Base-by-base conservation (phyloP, 2,113 vertebrate species). In the Grallaria varia region DNA sequence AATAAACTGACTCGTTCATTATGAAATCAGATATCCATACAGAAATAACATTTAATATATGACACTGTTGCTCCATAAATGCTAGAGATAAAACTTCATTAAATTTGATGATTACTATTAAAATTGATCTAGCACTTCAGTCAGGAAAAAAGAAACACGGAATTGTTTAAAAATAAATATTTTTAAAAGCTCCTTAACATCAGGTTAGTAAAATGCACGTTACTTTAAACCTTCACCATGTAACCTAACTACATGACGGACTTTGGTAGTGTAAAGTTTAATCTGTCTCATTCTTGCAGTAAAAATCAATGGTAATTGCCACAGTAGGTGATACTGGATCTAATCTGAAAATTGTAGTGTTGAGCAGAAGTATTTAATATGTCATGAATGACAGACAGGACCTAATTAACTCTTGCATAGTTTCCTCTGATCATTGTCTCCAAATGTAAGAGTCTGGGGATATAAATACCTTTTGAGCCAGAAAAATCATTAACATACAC, bases 361-460 rank as follows among this genome's bases (percentile, higher is more conserved):
- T 14, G 21, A 84, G 31, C 1, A 3, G 74, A 94, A 93, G 53
- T 74, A 69, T 74, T 92, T 77, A 86, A 86, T 68, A 55, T 63
- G 67, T 66, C 75, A 45, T 17, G 28, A 74, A 64, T 80, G 55
- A 55, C 53, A 79, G 67, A 45, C 20, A 69, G 55, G 58, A 62
- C 59, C 73, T 69, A 73, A 85, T 90, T 90, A 93, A 88, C 40
- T 72, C 35, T 63, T 37, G 71, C 45, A 62, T 66, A 90, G 37
- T 55, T 93, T 93, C 55, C 85, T 69, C 72, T 69, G 40, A 71
- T 85, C 58, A 33, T 75, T 91, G 84, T 80, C 90, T 91, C 90
- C 55, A 73, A 76, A 79, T 53, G 49, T 62, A 66, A n/a, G 8
- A 11, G 50, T 49, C 63, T 45, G 62, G 62, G 22, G 50, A 50